Percentiles rank a stretch among this genome's conserved stretches.
Conservation (phyloP, 2,113 vertebrate species). For the Callaeas wilsoni region DNA sequence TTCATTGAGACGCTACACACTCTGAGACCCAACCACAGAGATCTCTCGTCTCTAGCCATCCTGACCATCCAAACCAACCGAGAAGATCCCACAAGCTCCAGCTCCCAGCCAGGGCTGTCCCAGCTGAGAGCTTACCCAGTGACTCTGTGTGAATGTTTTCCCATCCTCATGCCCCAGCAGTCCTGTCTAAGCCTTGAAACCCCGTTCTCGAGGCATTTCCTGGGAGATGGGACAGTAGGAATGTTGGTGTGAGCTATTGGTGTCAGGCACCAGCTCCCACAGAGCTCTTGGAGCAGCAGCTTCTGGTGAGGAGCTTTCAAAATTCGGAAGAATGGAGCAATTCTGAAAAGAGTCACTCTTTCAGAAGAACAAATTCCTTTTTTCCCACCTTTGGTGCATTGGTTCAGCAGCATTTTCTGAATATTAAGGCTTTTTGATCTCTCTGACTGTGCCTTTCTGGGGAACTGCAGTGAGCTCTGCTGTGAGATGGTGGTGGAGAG, state of each 20-base stretch:
- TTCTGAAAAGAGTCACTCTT: not conserved
- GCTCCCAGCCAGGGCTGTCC: not conserved
- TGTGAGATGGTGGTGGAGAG: not conserved
- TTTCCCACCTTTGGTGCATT: not conserved
- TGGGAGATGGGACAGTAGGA: not conserved
- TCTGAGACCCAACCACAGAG: too few relatives aligned
- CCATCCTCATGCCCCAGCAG: not conserved
- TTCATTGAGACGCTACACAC: too few relatives aligned
- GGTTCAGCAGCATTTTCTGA: not conserved
- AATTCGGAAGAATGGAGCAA: not conserved
- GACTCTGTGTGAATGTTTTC: not conserved
- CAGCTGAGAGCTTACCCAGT: not conserved
- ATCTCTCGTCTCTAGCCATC: too few relatives aligned
- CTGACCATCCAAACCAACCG: too few relatives aligned
- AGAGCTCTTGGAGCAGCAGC: not conserved
- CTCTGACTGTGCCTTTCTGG: not conserved
- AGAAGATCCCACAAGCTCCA: too few relatives aligned
- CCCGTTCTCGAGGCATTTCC: accelerated
- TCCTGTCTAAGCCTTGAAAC: not conserved
- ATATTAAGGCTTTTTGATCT: not conserved
- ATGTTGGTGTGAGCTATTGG: not conserved
- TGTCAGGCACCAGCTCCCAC: not conserved
- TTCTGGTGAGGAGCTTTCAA: not conserved
- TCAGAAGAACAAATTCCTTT: not conserved
- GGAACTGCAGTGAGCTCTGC: not conserved